Conservation (phyloP, 2,888 invertebrate genomes). For the Pristionchus mayeri region DNA sequence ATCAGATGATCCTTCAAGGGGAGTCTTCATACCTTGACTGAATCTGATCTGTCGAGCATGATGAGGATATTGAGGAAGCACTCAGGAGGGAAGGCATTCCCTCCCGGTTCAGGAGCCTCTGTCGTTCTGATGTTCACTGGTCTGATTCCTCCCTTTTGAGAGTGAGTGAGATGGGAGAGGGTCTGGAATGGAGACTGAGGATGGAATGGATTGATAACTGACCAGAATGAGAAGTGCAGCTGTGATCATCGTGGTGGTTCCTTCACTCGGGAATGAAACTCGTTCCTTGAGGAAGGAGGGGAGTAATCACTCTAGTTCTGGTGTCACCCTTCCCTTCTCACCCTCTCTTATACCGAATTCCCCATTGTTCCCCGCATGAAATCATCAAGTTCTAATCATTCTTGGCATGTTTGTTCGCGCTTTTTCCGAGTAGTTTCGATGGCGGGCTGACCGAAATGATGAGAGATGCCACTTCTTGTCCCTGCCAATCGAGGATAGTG, state of each 20-base stretch:
- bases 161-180: background rate
- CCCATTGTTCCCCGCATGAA: slow-evolving; percentile 34
- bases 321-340: slow-evolving; percentile 12
- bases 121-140: slow-evolving; percentile 4
- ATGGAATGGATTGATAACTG: background rate
- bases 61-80: slow-evolving; percentile 74
- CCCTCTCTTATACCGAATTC: slow-evolving; percentile 40
- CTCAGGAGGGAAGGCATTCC: slow-evolving; percentile 65
- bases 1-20: background rate
- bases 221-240: background rate
- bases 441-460: background rate
- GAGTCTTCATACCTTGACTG: slow-evolving; percentile 3
- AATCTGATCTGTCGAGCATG: slow-evolving; percentile 68
- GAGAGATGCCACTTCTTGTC: slow-evolving; percentile 11
- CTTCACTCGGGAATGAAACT: slow-evolving; percentile 34
- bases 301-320: slow-evolving; percentile 36
- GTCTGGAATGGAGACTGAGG: background rate
- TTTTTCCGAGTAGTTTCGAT: background rate
- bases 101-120: slow-evolving; percentile 16
- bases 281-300: background rate
- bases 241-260: background rate
- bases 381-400: slow-evolving; percentile 44
- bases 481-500: background rate
- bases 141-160: background rate
- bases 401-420: slow-evolving; percentile 26